Percentiles rank a stretch among this genome's conserved stretches.
Conservation (phyloP, 2,113 vertebrate species). For the Psammodynastes pulverulentus region DNA sequence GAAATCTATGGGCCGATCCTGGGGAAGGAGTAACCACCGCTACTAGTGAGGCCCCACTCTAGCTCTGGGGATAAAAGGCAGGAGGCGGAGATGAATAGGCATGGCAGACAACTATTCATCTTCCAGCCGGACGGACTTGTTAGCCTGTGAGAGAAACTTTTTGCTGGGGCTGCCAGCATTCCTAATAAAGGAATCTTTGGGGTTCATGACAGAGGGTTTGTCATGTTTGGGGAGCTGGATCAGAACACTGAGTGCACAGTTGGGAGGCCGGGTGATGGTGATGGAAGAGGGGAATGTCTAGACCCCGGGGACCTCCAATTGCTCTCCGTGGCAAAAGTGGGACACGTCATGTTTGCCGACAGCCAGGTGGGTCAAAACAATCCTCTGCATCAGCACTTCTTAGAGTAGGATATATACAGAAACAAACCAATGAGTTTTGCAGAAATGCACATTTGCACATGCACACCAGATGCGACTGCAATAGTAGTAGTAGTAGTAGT, state of each 20-base stretch:
- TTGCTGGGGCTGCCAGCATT: too few relatives aligned
- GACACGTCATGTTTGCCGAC: not conserved
- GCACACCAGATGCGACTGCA: not conserved
- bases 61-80: too few relatives aligned
- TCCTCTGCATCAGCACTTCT: not conserved
- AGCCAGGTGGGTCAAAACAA: not conserved
- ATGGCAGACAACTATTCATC: too few relatives aligned
- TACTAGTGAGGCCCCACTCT: too few relatives aligned
- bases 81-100: too few relatives aligned
- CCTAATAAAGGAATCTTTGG: too few relatives aligned
- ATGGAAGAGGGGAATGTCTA: not conserved
- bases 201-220: too few relatives aligned
- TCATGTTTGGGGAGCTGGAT: too few relatives aligned
- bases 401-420: not conserved
- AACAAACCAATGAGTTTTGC: not conserved
- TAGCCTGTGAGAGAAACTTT: too few relatives aligned
- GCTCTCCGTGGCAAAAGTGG: not conserved
- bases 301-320: not conserved
- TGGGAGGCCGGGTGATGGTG: not conserved
- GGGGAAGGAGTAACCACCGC: too few relatives aligned
- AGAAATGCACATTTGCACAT: not conserved
- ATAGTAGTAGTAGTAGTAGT: not conserved
- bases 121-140: too few relatives aligned
- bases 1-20: too few relatives aligned
- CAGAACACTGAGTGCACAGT: not conserved